These are phyloP conservation scores for Neodiprion virginianus DNA, from an alignment of 1,140 invertebrate species.

Conservation along the genomic window DNA sequence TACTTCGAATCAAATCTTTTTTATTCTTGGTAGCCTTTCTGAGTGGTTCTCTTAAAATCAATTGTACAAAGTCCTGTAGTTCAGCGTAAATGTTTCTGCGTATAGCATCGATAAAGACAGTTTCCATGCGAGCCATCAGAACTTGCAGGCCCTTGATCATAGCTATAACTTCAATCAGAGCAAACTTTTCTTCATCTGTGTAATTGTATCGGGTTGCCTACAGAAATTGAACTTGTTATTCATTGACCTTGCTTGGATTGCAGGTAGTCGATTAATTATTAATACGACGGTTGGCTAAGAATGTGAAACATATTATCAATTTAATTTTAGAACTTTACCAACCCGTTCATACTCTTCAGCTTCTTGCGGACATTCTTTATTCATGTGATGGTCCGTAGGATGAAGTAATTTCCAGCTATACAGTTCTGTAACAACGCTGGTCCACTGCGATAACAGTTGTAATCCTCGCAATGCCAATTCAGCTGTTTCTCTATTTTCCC, in stretches of 20 bases:
- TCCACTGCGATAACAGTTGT: constrained; percentile 96
- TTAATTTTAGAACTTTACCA: constrained; percentile 36
- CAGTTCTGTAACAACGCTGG: constrained; percentile 95
- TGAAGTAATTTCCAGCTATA: constrained; percentile 99
- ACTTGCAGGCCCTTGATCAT: constrained; percentile 99
- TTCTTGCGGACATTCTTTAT: constrained; percentile 92
- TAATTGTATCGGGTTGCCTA: constrained; percentile 98
- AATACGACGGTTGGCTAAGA: background rate
- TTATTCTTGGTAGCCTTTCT: constrained; percentile 98
- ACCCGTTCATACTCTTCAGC: constrained; percentile 99
- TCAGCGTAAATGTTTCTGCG: constrained; percentile 94
- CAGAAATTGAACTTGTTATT: constrained; percentile 22
- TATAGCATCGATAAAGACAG: constrained; percentile 96
- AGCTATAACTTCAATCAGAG: constrained; percentile 97
- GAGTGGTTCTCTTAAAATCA: constrained; percentile 88
- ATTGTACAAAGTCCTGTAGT: constrained; percentile 97
- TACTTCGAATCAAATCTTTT: constrained; percentile 94
- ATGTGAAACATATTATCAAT: constrained; percentile 23
- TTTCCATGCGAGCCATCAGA: constrained; percentile 97
- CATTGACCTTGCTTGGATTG: background rate
- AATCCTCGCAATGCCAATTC: constrained; percentile 92
- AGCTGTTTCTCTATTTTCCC: constrained; percentile 91
- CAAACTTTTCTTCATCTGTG: constrained; percentile 96
- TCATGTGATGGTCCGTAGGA: constrained; percentile 97
- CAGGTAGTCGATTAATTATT: constrained; percentile 4